Conservation (phyloP, 1,140 invertebrate species). For the Hestina assimilis region DNA sequence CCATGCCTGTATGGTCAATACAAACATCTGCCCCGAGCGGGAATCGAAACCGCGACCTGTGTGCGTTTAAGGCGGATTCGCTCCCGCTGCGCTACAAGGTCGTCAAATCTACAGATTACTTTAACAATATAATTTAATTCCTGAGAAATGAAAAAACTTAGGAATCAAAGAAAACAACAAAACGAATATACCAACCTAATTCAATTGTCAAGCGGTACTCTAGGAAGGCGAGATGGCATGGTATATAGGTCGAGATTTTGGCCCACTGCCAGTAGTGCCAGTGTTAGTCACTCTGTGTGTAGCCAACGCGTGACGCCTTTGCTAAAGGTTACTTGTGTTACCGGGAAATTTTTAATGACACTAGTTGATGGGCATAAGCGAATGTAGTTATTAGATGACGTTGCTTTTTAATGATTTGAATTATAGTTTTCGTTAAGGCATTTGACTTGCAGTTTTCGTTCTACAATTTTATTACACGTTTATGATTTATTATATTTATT, state of each 20-base stretch:
- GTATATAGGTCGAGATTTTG: slow-evolving; percentile 65
- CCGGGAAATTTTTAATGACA: slow-evolving; percentile 26
- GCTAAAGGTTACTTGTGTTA: slow-evolving; percentile 52
- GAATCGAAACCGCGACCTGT: too few species aligned
- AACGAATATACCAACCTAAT: slow-evolving; percentile 46
- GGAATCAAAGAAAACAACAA: slow-evolving; percentile 19
- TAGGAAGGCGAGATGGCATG: slow-evolving; percentile 47
- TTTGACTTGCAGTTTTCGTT: too few species aligned
- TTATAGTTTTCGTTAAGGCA: too few species aligned
- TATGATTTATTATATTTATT: too few species aligned
- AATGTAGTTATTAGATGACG: too few species aligned
- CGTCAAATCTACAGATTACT: not conserved
- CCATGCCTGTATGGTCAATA: too few species aligned
- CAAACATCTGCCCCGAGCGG: too few species aligned
- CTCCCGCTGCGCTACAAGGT: too few species aligned
- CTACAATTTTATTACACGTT: too few species aligned
- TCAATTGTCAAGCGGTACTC: slow-evolving; percentile 38
- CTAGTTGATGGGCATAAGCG: slow-evolving; percentile 12
- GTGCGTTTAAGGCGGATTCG: too few species aligned
- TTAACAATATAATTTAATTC: too few species aligned
- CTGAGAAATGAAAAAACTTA: not conserved
- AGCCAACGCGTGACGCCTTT: slow-evolving; percentile 43
- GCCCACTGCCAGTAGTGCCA: slow-evolving; percentile 50
- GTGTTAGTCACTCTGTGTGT: slow-evolving; percentile 45
- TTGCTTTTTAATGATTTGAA: too few species aligned